A percentile compares a stretch with the other conserved stretches of the same genome.
Conservation (phyloP, 1,140 invertebrate species). For the Aphelenchoides avenae region DNA sequence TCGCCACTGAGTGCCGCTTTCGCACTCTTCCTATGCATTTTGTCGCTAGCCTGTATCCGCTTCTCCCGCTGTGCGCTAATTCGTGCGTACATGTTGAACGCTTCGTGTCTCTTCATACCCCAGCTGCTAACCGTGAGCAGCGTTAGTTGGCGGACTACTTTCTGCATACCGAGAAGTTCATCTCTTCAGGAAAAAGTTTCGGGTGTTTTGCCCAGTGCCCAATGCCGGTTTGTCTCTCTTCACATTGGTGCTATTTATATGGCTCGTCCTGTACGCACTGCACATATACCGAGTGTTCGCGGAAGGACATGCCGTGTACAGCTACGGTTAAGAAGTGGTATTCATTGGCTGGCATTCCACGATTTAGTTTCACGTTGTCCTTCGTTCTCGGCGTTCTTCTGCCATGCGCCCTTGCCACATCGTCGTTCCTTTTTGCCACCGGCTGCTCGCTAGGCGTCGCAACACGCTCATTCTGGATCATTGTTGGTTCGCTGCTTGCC, state of each 20-base stretch:
- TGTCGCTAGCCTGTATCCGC: slow-evolving; percentile 24
- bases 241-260: slow-evolving; percentile 26
- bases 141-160: slow-evolving; percentile 3
- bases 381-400: slow-evolving; percentile 22
- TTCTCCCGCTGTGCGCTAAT: slow-evolving; percentile 30
- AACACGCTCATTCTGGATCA: slow-evolving; percentile 23
- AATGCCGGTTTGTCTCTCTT: slow-evolving; percentile 30
- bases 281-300: slow-evolving; percentile 30
- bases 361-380: slow-evolving; percentile 25
- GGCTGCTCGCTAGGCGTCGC: slow-evolving; percentile 16
- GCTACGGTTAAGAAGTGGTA: neutral
- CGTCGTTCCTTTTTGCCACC: slow-evolving; percentile 14
- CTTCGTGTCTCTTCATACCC: slow-evolving; percentile 16
- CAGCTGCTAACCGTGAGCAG: slow-evolving; percentile 15
- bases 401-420: slow-evolving; percentile 18
- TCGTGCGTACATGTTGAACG: slow-evolving; percentile 32
- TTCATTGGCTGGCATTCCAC: neutral
- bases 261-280: slow-evolving; percentile 37
- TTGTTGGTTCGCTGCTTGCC: slow-evolving; percentile 18
- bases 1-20: slow-evolving; percentile 27
- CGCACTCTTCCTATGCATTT: slow-evolving; percentile 30
- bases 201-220: slow-evolving; percentile 35
- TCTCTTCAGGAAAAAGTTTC: slow-evolving; percentile 17
- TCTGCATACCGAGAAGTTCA: neutral
- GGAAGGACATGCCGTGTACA: slow-evolving; percentile 9